A percentile compares a stretch with the other conserved stretches of the same genome.
Evolutionary conservation across 2,797 vertebrate genomes (phyloP).

Genomic region (Enteromius anoplus): DNA sequence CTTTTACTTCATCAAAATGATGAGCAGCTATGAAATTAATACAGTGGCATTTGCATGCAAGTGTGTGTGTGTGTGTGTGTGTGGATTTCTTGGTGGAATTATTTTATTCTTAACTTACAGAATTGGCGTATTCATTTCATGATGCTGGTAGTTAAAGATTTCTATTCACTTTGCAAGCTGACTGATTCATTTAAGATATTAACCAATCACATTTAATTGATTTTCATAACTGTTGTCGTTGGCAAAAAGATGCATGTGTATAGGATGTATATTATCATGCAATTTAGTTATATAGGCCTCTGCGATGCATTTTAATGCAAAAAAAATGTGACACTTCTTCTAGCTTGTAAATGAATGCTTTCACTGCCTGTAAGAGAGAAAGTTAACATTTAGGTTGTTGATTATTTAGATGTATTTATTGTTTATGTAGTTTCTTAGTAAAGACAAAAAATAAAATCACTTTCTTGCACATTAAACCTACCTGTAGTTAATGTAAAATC

Average conservation of each 20-base stretch:
- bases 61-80: constrained; percentile 22
- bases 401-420: not conserved
- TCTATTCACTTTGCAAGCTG: not conserved
- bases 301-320: not conserved
- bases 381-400: not conserved
- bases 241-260: not conserved
- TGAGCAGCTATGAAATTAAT: constrained; percentile 89
- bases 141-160: not conserved
- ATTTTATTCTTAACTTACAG: constrained; percentile 15
- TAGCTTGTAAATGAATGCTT: not conserved
- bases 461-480: not conserved
- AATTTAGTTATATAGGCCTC: not conserved
- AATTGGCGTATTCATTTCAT: constrained; percentile 13
- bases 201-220: not conserved
- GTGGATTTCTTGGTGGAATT: not conserved
- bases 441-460: not conserved
- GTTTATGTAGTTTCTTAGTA: not conserved
- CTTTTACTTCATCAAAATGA: constrained; percentile 87
- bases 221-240: not conserved
- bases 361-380: not conserved
- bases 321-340: not conserved
- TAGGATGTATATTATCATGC: not conserved
- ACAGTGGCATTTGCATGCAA: constrained; percentile 64
- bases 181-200: not conserved
- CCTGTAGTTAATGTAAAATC: not conserved